phyloP scores from a whole-genome alignment of 2,797 vertebrate species.

The Mallotus villosus region DNA sequence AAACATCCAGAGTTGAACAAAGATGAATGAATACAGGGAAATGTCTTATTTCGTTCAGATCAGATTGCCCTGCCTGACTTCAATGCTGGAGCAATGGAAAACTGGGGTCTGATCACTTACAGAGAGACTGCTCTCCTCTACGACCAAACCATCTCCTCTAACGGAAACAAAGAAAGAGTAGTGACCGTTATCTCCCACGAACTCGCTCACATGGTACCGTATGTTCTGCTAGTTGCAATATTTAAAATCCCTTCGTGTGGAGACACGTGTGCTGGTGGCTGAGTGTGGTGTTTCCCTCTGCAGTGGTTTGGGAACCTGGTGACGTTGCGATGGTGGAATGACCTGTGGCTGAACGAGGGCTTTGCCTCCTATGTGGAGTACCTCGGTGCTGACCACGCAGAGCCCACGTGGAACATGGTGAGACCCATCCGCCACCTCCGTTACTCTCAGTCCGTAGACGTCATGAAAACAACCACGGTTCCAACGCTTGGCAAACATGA shows the following conservation, averaged over 20 bases:
- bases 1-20: neutral
- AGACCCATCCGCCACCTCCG: slow-evolving; percentile 42
- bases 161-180: slow-evolving; percentile 83
- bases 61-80: slow-evolving; percentile 91
- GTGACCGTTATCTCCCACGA: slow-evolving; percentile 82
- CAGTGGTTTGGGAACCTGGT: slow-evolving; percentile 98
- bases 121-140: slow-evolving; percentile 84
- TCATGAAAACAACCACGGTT: neutral
- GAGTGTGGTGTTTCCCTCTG: neutral
- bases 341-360: slow-evolving; percentile 94
- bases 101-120: slow-evolving; percentile 94
- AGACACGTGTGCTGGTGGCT: neutral
- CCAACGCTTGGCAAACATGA: neutral
- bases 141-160: slow-evolving; percentile 73
- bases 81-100: slow-evolving; percentile 90
- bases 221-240: neutral
- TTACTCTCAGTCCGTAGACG: neutral
- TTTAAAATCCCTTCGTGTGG: neutral
- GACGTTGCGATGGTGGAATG: slow-evolving; percentile 92
- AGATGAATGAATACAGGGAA: neutral
- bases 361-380: slow-evolving; percentile 92
- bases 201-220: slow-evolving; percentile 87
- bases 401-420: slow-evolving; percentile 84
- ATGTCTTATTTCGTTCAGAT: slow-evolving; percentile 67
- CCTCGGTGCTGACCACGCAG: slow-evolving; percentile 77